A percentile compares a stretch with the other conserved stretches of the same genome.
phyloP scores from a whole-genome alignment of 92 coral and sea anemone species.

The Porites rus region DNA sequence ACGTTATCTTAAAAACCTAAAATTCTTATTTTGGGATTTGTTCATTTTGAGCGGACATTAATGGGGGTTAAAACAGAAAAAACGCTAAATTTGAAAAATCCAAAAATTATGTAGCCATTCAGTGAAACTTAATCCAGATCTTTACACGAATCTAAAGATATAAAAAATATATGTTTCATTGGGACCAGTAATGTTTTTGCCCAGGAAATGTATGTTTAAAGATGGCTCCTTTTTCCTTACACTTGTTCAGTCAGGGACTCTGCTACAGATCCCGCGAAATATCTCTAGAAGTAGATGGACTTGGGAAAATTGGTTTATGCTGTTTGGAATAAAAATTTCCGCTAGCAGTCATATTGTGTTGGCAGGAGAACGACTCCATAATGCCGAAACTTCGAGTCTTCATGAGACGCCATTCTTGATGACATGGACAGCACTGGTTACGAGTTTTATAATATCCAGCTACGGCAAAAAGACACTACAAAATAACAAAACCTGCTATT shows the following conservation, averaged over 20 bases:
- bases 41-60: constrained; percentile 8
- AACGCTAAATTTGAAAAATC: not conserved
- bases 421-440: not conserved
- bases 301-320: not conserved
- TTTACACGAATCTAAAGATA: not conserved
- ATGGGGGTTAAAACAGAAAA: constrained; percentile 3
- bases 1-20: too few relatives aligned
- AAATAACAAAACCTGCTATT: too few relatives aligned
- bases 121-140: constrained; percentile 7
- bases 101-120: not conserved
- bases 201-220: constrained; percentile 15
- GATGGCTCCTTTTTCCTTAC: constrained; percentile 7
- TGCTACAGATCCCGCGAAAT: not conserved
- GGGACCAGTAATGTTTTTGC: constrained; percentile 7
- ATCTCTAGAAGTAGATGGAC: constrained; percentile 5
- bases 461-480: too few relatives aligned
- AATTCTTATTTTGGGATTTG: too few relatives aligned
- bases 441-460: not conserved
- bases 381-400: not conserved
- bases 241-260: not conserved
- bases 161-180: not conserved
- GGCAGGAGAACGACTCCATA: not conserved
- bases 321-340: constrained; percentile 1
- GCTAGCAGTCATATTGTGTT: constrained; percentile 7
- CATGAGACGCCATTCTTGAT: not conserved